A percentile compares a stretch with the other conserved stretches of the same genome.
Conservation (phyloP, 2,797 vertebrate genomes). For the Eulemur albifrons region DNA sequence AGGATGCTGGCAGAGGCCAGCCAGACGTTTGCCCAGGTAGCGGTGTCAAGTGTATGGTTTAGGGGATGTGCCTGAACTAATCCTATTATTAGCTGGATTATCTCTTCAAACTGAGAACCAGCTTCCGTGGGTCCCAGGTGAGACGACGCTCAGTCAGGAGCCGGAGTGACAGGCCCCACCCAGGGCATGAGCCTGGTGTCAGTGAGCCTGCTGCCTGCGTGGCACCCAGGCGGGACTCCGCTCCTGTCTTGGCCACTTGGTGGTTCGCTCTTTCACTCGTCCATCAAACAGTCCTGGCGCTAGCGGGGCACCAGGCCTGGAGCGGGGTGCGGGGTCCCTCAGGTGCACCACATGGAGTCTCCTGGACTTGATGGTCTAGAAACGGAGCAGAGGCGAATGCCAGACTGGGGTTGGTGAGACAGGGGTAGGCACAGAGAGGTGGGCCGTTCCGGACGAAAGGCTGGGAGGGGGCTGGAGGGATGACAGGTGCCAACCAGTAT, state of each 20-base stretch:
- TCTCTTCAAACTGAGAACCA: conserved; percentile 69
- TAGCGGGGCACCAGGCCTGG: neutral
- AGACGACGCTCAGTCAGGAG: conserved; percentile 61
- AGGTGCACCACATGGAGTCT: neutral
- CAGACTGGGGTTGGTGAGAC: neutral
- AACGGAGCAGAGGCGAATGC: neutral
- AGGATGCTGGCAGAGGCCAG: conserved; percentile 69
- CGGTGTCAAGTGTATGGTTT: conserved; percentile 41
- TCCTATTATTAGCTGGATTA: conserved; percentile 82
- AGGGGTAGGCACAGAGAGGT: neutral
- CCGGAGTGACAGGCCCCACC: conserved; percentile 62
- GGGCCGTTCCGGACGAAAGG: neutral
- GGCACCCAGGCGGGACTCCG: neutral
- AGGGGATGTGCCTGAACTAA: conserved; percentile 80
- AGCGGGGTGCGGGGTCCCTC: neutral
- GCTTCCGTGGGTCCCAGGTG: conserved; percentile 64
- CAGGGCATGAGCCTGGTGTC: conserved; percentile 3
- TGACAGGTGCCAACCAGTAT: no score
- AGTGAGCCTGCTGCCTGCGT: neutral
- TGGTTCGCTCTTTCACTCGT: neutral
- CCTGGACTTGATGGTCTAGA: neutral
- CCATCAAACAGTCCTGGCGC: neutral
- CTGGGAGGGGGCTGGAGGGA: neutral
- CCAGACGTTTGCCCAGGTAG: conserved; percentile 58
- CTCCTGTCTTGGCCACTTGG: neutral